Base-by-base conservation (phyloP, 2,888 invertebrate species). In the Drosophila neonasuta region DNA sequence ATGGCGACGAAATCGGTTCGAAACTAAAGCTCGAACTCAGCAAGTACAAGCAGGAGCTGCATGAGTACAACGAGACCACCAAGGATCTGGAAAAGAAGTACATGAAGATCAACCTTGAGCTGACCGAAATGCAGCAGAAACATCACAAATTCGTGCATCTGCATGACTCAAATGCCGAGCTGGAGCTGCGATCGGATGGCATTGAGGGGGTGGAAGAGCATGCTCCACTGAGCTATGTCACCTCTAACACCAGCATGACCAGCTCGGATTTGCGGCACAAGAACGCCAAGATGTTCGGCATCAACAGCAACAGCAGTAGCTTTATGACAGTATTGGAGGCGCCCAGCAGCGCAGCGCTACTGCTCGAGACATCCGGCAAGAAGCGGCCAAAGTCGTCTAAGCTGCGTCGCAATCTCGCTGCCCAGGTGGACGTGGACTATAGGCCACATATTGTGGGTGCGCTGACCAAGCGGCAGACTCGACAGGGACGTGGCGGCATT, bases 21-120 rank as follows among this genome's bases (percentile, higher is more conserved):
- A 84, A 84, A 10, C 68, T 89, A 3, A 88, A 87, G 54, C 74
- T 81, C 3, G 89, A 89, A 45, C 66, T 89, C 0, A 66, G 65
- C 55, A 89, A 86, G 59, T 89, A 88, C 65, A 86, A 85, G 55
- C 83, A 85, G 64, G 89, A 89, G 61, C 72, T 89, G 2, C 79
- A 79, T 45, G 86, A 89, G 15, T 89, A 88, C 63, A 88, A 88
- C 20, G 86, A 88, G 30, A 86, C 84, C 9, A 88, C 89, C 13
- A 86, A 87, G 57, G 80, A 81, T 48, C 76, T 89, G 36, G 88
- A 89, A 51, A 81, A 87, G 58, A 88, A 89, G 50, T 89, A 89
- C 46, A 75, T 88, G 70, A 87, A 84, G 58, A 87, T 90, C 49
- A 90, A 90, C 59, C 65, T 67, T 8, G 89, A 90, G 66, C 76